Percentiles rank a stretch among this genome's conserved stretches.
Conservation (phyloP, 2,113 vertebrate species). For the Phodopus roborovskii region DNA sequence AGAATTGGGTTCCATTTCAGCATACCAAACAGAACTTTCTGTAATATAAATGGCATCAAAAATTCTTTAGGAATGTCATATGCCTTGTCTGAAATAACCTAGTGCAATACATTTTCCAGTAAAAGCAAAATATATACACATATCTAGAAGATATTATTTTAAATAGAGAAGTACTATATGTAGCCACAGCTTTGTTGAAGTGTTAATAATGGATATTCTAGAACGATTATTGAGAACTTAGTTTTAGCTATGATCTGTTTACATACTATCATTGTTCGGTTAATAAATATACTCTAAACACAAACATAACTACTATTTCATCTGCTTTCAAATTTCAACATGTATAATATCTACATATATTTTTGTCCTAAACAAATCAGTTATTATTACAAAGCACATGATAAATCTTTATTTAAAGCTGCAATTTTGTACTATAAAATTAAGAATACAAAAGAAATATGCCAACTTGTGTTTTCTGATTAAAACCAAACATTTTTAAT, state of each 20-base stretch:
- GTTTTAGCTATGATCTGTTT: not conserved
- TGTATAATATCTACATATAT: constrained; percentile 54
- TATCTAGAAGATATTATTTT: constrained; percentile 27
- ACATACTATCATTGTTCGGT: not conserved
- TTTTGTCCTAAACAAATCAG: constrained; percentile 14
- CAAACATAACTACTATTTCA: not conserved
- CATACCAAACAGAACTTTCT: constrained; percentile 28
- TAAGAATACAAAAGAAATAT: not conserved
- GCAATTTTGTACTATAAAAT: not conserved
- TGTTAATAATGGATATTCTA: not conserved
- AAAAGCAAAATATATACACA: not conserved
- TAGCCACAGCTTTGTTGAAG: not conserved
- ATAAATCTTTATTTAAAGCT: constrained; percentile 37
- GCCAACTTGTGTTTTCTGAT: not conserved
- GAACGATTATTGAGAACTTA: constrained; percentile 7
- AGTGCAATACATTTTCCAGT: not conserved
- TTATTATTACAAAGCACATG: constrained; percentile 39
- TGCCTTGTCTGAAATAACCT: not conserved
- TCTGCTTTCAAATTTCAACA: not conserved
- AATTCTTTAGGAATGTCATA: constrained; percentile 19
- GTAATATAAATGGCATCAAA: constrained; percentile 12
- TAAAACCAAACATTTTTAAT: not conserved
- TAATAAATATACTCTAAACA: not conserved
- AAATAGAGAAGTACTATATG: not conserved
- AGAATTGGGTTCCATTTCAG: constrained; percentile 3